These are phyloP conservation scores for Heliornis fulica DNA, from an alignment of 2,113 vertebrate species.

Conservation along the genomic window DNA sequence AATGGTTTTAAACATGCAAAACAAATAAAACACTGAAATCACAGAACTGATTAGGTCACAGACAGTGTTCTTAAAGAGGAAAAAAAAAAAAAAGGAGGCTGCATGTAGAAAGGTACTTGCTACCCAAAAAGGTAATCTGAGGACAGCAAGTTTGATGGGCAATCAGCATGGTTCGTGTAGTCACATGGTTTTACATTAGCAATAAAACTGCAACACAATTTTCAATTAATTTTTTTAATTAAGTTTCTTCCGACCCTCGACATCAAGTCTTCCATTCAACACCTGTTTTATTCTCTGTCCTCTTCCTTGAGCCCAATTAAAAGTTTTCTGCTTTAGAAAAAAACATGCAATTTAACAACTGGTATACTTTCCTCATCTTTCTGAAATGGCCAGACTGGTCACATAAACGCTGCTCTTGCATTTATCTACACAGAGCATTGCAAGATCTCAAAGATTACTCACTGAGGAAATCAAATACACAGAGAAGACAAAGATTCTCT, in stretches of 20 bases:
- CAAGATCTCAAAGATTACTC: neutral
- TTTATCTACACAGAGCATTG: neutral
- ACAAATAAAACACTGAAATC: neutral
- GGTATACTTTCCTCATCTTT: neutral
- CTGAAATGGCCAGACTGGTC: neutral
- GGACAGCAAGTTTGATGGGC: neutral
- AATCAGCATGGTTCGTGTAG: neutral
- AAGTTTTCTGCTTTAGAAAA: neutral
- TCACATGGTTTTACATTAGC: neutral
- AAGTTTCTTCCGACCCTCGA: neutral
- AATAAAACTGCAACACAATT: neutral
- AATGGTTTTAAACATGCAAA: neutral
- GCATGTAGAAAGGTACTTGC: neutral
- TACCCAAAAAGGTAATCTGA: neutral
- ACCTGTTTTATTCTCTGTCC: neutral
- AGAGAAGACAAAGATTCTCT: neutral
- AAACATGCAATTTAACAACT: rapidly evolving
- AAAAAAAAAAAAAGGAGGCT: no score
- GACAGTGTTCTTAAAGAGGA: neutral
- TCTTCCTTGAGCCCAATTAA: neutral
- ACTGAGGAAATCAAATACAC: neutral
- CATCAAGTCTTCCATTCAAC: neutral
- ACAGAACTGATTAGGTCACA: neutral
- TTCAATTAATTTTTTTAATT: neutral
- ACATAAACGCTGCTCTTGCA: neutral